Conservation (phyloP, 2,113 vertebrate genomes). For the Bucco capensis region DNA sequence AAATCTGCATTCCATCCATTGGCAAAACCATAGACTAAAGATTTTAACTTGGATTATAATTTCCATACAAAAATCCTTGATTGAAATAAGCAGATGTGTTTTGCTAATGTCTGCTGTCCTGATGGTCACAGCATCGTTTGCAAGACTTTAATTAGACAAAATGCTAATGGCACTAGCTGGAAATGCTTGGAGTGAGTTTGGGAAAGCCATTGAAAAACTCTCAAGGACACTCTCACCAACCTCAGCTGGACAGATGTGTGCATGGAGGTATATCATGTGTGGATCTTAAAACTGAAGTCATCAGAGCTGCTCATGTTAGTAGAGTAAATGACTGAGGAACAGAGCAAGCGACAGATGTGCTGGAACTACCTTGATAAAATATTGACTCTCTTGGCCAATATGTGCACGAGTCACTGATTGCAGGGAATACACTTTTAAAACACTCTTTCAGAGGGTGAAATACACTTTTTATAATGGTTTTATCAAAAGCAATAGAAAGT, state of each 20-base stretch:
- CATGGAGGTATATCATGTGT: not conserved
- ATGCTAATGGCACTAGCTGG: not conserved
- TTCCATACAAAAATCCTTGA: not conserved
- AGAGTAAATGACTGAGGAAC: not conserved
- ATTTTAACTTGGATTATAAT: not conserved
- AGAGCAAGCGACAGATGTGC: not conserved
- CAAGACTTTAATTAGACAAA: not conserved
- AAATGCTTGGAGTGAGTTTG: not conserved
- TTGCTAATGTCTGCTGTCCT: not conserved
- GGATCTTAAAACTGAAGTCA: not conserved
- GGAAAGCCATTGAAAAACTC: not conserved
- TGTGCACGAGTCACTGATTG: not conserved
- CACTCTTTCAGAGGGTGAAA: not conserved
- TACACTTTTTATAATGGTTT: not conserved
- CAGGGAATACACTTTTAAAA: not conserved
- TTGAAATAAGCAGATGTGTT: not conserved
- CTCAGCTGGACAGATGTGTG: not conserved
- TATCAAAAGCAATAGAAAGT: conserved; percentile 48
- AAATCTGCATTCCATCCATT: not conserved
- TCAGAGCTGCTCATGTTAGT: not conserved
- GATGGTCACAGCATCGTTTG: not conserved
- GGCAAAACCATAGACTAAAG: not conserved
- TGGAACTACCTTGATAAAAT: not conserved
- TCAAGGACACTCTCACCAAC: not conserved
- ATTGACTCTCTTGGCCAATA: not conserved